Evolutionary conservation across 1,140 invertebrate genomes (phyloP), one percentile per base, ranked within the genome.

Genomic region (Leptinotarsa defecta): DNA sequence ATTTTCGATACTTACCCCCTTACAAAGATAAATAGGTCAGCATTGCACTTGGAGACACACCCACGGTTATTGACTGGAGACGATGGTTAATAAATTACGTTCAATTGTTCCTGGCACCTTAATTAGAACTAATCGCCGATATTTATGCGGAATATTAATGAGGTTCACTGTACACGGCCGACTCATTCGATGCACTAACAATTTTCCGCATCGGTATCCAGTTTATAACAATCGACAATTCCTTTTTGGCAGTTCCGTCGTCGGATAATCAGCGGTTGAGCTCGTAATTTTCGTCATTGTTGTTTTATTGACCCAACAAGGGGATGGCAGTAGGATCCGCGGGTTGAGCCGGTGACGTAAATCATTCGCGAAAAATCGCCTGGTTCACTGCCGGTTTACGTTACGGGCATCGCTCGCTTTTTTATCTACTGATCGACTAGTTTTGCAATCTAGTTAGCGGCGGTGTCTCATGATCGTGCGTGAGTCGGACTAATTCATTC

Each of bases 401-500:
- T 57, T 57, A 57, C 19, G 6, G 13, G 64, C 67, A 68, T 68
- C 67, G n/a, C 4, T 68, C 67, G 43, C 67, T 48, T 68, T 68
- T 62, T 62, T 65, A 5, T 68, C 15, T 15, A 57, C n/a, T 17
- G n/a, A 17, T 57, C 52, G 15, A 57, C 52, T 57, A 57, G 52
- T 57, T 57, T 57, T 57, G n/a, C 52, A 57, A 57, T 57, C n/a
- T 57, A 57, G 52, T 19, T 57, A 57, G 15, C 15, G 6, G 52
- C 52, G n/a, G 52, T 57, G 52, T 19, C 17, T 4, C 52, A 57
- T 57, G 13, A 48, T 62, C 72, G 76, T 68, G 70, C 73, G 71
- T 52, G 62, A 74, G 67, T 71, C 76, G 49, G 76, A 74, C 76
- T 74, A 77, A 77, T 77, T 77, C 76, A 77, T 77, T 77, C 76